phyloP scores from a whole-genome alignment of 2,113 vertebrate genomes.

The Arizona elegans region DNA sequence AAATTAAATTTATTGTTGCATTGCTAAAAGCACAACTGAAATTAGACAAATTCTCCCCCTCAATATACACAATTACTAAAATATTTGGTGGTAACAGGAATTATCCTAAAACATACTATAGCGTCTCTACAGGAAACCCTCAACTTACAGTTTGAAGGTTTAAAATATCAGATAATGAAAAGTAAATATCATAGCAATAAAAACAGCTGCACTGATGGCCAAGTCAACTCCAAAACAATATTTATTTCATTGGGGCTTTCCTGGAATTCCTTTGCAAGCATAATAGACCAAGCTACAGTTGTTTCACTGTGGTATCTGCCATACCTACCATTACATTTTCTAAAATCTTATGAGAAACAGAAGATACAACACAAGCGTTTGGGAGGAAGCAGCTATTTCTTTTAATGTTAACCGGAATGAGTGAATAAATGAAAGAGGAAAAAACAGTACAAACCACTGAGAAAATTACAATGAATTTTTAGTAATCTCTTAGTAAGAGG shows the following conservation, averaged over 20 bases:
- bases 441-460: background rate
- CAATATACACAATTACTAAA: background rate
- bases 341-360: constrained; percentile 1
- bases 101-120: background rate
- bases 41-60: background rate
- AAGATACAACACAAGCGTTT: constrained; percentile 20
- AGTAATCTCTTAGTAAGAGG: constrained; percentile 19
- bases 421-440: background rate
- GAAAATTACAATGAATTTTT: constrained; percentile 37
- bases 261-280: background rate
- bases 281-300: background rate
- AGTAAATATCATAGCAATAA: background rate
- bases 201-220: background rate
- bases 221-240: background rate
- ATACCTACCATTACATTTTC: background rate
- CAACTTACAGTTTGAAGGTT: background rate
- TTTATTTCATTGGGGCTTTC: background rate
- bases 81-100: background rate
- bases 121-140: background rate
- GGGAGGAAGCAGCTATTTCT: background rate
- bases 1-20: too few relatives aligned
- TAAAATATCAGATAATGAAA: background rate
- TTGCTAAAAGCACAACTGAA: background rate
- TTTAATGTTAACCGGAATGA: constrained; percentile 34
- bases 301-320: background rate